phyloP scores from a whole-genome alignment of 2,888 invertebrate species.

The Protodeltote pygarga region DNA sequence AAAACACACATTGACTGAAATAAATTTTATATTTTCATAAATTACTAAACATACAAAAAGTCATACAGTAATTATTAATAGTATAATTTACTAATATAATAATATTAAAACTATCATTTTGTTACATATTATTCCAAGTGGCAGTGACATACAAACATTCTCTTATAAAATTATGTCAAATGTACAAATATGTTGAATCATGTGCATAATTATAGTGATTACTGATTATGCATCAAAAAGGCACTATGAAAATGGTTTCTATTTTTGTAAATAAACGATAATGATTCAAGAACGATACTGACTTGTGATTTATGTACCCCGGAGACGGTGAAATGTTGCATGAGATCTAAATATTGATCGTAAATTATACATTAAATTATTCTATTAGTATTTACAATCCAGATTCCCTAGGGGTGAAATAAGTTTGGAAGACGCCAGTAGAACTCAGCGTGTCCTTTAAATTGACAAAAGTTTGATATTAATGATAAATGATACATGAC shows the following conservation, averaged over 20 bases:
- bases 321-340: slow-evolving; percentile 43
- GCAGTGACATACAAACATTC: slow-evolving; percentile 46
- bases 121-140: slow-evolving; percentile 37
- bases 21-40: slow-evolving; percentile 51
- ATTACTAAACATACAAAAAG: slow-evolving; percentile 48
- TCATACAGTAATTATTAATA: slow-evolving; percentile 39
- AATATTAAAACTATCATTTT: slow-evolving; percentile 36
- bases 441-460: slow-evolving; percentile 62
- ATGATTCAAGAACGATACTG: slow-evolving; percentile 57
- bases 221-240: slow-evolving; percentile 60
- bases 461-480: slow-evolving; percentile 55
- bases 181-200: slow-evolving; percentile 62
- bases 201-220: slow-evolving; percentile 69
- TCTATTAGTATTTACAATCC: slow-evolving; percentile 57
- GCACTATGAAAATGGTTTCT: slow-evolving; percentile 69
- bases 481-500: slow-evolving; percentile 42
- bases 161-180: slow-evolving; percentile 40
- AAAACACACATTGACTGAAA: slow-evolving; percentile 46
- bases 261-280: slow-evolving; percentile 83
- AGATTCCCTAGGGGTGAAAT: slow-evolving; percentile 63
- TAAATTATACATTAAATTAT: slow-evolving; percentile 38
- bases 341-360: slow-evolving; percentile 59
- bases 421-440: slow-evolving; percentile 60
- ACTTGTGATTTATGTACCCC: slow-evolving; percentile 32
- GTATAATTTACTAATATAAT: slow-evolving; percentile 41